These are phyloP conservation scores for Hyalella azteca DNA, from an alignment of 2,888 invertebrate species.

Conservation along the genomic window DNA sequence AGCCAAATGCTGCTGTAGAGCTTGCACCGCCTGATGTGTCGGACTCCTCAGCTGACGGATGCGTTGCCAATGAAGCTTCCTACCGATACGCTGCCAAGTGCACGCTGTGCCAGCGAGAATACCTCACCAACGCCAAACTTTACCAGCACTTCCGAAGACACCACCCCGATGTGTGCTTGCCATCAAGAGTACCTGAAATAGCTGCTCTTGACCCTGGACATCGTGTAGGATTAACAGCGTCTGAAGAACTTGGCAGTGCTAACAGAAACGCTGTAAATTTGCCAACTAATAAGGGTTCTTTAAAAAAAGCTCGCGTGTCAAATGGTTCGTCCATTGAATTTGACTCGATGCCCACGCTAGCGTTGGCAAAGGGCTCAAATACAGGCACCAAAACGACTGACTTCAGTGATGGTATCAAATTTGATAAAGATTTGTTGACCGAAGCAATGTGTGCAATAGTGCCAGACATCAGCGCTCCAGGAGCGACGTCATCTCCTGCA, in stretches of 20 bases:
- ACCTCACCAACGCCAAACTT: slow-evolving; percentile 76
- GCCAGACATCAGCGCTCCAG: not conserved
- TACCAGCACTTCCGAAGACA: slow-evolving; percentile 67
- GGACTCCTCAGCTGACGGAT: slow-evolving; percentile 73
- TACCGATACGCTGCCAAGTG: slow-evolving; percentile 65
- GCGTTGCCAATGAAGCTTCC: slow-evolving; percentile 74
- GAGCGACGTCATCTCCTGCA: not conserved
- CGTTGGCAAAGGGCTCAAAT: no score
- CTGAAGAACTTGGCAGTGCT: no score
- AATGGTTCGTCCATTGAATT: no score
- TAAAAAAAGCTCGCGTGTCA: no score
- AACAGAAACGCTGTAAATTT: no score
- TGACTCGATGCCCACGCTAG: no score
- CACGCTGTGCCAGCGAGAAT: slow-evolving; percentile 84
- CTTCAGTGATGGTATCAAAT: not conserved
- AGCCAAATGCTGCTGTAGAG: slow-evolving; percentile 60
- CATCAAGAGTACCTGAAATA: not conserved
- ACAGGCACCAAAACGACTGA: not conserved
- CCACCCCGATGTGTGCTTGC: slow-evolving; percentile 60
- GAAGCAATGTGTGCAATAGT: not conserved
- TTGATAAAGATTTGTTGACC: not conserved
- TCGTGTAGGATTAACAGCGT: no score
- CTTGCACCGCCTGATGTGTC: slow-evolving; percentile 67
- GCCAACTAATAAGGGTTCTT: no score
- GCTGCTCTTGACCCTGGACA: no score